These are phyloP conservation scores for Apantesis nais DNA, from an alignment of 2,888 invertebrate genomes.

Conservation along the genomic window DNA sequence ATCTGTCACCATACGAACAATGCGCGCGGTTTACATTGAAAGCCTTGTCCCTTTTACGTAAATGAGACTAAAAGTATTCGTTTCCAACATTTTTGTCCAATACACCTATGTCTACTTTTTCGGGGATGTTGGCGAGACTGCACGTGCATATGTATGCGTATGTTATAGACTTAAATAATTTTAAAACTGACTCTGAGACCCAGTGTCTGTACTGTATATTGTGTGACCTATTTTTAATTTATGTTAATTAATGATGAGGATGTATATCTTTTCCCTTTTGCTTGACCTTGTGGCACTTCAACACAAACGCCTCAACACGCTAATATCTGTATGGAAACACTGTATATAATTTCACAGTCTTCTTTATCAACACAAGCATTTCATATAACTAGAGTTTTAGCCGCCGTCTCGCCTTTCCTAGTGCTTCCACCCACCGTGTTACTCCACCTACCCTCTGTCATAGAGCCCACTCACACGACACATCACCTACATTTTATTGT, in stretches of 20 bases:
- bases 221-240: neutral
- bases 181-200: no score
- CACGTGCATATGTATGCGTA: no score
- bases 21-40: no score
- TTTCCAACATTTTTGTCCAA: no score
- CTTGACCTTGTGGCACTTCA: neutral
- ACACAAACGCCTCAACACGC: neutral
- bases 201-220: no score
- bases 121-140: no score
- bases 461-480: slow-evolving; percentile 35
- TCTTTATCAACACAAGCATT: slow-evolving; percentile 25
- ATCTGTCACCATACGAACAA: no score
- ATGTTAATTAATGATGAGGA: neutral
- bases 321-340: neutral
- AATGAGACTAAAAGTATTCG: no score
- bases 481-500: slow-evolving; percentile 2
- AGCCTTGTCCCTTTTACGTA: no score
- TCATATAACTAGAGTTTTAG: slow-evolving; percentile 30
- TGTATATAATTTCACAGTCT: slow-evolving; percentile 9
- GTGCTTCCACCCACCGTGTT: slow-evolving; percentile 62
- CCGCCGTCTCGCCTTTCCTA: slow-evolving; percentile 41
- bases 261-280: neutral
- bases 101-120: no score
- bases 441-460: slow-evolving; percentile 47
- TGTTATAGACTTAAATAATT: no score